A percentile compares a stretch with the other conserved stretches of the same genome.
Conservation (phyloP, 2,797 vertebrate species). For the Neoniphon sammara region DNA sequence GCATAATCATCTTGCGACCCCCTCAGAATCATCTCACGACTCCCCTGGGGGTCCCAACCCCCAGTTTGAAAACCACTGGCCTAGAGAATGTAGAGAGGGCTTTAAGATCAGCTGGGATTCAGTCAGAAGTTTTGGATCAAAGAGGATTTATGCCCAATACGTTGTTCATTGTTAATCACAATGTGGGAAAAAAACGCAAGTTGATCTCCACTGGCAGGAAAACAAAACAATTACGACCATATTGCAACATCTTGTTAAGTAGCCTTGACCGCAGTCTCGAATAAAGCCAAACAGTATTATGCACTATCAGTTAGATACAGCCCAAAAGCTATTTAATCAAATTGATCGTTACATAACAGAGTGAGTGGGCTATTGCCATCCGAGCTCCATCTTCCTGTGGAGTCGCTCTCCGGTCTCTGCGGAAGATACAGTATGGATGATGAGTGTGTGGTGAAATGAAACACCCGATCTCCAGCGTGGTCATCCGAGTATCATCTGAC, state of each 20-base stretch:
- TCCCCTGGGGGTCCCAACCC: too few species aligned
- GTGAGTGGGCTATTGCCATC: constrained; percentile 75
- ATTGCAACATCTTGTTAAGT: constrained; percentile 46
- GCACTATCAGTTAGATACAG: constrained; percentile 64
- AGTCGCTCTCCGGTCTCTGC: constrained; percentile 60
- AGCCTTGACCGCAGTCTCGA: constrained; percentile 52
- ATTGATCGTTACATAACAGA: constrained; percentile 79
- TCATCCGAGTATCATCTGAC: constrained; percentile 69
- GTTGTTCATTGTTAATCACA: constrained; percentile 28
- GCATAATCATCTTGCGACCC: too few species aligned
- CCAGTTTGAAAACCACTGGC: too few species aligned
- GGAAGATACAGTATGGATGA: constrained; percentile 71
- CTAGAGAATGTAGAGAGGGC: constrained; percentile 6
- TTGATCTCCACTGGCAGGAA: constrained; percentile 3
- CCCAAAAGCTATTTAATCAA: constrained; percentile 75
- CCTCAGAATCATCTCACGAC: too few species aligned
- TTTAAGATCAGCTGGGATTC: constrained; percentile 20
- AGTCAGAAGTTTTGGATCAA: constrained; percentile 11
- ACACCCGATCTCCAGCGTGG: constrained; percentile 48
- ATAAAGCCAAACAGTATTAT: constrained; percentile 60
- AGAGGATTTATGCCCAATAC: constrained; percentile 15
- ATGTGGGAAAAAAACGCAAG: constrained; percentile 20
- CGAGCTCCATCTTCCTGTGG: constrained; percentile 72
- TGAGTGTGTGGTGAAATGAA: constrained; percentile 67
- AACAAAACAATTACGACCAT: constrained; percentile 21